A percentile compares a stretch with the other conserved stretches of the same genome.
Conservation (phyloP, 2,888 invertebrate genomes). For the Dascillus cervinus region DNA sequence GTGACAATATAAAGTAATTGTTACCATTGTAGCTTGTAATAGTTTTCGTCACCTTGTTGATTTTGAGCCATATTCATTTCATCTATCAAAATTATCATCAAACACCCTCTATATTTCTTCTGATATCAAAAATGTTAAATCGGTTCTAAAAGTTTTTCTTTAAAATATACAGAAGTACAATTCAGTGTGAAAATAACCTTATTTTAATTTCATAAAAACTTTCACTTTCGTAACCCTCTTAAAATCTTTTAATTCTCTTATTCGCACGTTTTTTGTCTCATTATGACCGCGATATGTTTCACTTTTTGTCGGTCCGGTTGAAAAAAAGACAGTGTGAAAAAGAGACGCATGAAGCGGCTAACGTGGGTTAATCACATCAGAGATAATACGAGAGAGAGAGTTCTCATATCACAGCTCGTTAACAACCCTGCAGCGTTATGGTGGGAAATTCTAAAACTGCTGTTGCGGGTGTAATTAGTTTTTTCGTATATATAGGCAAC, state of each 20-base stretch:
- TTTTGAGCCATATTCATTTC: no score
- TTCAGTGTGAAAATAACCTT: no score
- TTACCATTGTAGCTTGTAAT: no score
- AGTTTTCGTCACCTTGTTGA: no score
- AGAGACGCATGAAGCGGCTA: conserved; percentile 5
- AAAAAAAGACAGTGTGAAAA: conserved; percentile 1
- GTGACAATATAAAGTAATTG: no score
- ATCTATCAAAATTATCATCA: no score
- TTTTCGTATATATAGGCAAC: conserved; percentile 18
- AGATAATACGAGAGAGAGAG: conserved; percentile 13
- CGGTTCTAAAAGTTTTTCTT: no score
- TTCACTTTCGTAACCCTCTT: background rate
- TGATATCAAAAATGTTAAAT: no score
- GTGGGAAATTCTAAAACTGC: conserved; percentile 21
- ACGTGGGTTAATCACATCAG: conserved; percentile 8
- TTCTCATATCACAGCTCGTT: conserved; percentile 16
- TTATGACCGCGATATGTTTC: no score
- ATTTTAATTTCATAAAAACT: no score
- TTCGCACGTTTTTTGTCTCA: background rate
- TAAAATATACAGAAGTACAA: no score
- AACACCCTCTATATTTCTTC: no score
- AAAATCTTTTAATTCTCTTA: background rate
- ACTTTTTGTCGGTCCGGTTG: background rate
- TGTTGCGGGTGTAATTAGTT: conserved; percentile 24
- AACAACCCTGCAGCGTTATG: conserved; percentile 15